phyloP scores from a whole-genome alignment of 2,797 vertebrate species.

The Dallia pectoralis region DNA sequence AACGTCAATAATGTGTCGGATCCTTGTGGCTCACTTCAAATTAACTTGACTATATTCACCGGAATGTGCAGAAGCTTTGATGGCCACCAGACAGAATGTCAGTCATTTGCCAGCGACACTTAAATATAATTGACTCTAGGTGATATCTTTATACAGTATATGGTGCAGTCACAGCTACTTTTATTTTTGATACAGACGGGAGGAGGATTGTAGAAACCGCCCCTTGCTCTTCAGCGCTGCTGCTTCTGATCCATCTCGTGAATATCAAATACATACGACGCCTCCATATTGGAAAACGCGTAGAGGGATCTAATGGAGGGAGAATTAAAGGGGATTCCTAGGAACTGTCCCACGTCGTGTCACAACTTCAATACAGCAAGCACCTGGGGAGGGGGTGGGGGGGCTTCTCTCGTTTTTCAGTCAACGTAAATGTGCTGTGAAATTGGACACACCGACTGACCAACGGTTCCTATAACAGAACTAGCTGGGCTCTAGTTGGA shows the following conservation, averaged over 20 bases:
- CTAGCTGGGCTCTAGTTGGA: constrained; percentile 42
- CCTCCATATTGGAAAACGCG: constrained; percentile 75
- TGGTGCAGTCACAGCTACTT: neutral
- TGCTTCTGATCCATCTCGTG: constrained; percentile 60
- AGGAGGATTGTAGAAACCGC: constrained; percentile 59
- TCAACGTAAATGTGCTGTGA: constrained; percentile 44
- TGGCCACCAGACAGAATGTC: neutral
- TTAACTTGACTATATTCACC: neutral
- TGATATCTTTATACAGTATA: too few species aligned
- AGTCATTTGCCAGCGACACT: neutral
- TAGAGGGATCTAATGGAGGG: constrained; percentile 37
- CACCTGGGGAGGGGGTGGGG: too few species aligned
- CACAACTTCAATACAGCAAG: neutral
- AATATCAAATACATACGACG: constrained; percentile 72
- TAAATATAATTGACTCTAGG: neutral
- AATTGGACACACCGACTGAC: constrained; percentile 22
- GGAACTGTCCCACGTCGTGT: neutral
- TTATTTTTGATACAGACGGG: constrained; percentile 16
- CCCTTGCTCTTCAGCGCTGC: constrained; percentile 66
- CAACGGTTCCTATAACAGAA: too few species aligned
- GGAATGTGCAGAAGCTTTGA: neutral
- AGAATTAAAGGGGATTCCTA: constrained; percentile 24
- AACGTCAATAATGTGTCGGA: too few species aligned
- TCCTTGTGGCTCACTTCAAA: too few species aligned
- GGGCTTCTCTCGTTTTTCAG: constrained; percentile 40